Percentiles rank a stretch among this genome's conserved stretches.
phyloP scores from a whole-genome alignment of 2,113 vertebrate genomes.

The Erythrolamprus reginae region DNA sequence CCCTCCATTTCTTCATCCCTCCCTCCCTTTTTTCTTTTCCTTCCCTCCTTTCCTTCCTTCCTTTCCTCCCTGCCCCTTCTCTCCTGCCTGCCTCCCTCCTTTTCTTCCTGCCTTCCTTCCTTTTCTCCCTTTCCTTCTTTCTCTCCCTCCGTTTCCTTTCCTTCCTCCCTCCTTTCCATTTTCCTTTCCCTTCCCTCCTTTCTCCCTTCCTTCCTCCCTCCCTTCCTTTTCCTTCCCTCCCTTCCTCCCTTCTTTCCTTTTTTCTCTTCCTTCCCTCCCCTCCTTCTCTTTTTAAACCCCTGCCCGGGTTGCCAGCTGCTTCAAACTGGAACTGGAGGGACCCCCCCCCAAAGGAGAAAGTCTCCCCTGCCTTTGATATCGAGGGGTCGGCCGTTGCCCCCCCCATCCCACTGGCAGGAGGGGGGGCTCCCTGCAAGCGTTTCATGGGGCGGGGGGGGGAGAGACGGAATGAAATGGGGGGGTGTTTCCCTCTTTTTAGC shows the following conservation, averaged over 20 bases:
- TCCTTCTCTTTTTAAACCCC: background rate
- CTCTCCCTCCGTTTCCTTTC: no score
- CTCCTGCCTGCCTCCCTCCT: no score
- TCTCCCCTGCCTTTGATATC: background rate
- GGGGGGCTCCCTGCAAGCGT: background rate
- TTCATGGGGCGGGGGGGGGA: rapidly evolving
- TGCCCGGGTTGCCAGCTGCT: background rate
- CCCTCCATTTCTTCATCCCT: no score
- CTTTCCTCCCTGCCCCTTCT: no score
- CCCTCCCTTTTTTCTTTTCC: no score
- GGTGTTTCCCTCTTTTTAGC: background rate
- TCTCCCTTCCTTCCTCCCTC: no score
- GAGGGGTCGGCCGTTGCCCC: background rate
- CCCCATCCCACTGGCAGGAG: background rate
- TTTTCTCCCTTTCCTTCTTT: no score
- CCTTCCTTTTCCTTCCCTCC: rapidly evolving
- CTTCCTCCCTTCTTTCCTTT: rapidly evolving
- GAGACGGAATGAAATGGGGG: background rate
- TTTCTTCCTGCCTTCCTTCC: no score
- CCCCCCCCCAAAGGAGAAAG: background rate
- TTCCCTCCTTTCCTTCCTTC: no score
- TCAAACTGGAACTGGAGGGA: background rate
- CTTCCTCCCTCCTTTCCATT: no score
- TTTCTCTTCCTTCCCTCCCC: rapidly evolving
- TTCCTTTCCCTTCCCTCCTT: no score